These are phyloP conservation scores for Origma solitaria DNA, from an alignment of 2,113 vertebrate genomes.

Conservation along the genomic window DNA sequence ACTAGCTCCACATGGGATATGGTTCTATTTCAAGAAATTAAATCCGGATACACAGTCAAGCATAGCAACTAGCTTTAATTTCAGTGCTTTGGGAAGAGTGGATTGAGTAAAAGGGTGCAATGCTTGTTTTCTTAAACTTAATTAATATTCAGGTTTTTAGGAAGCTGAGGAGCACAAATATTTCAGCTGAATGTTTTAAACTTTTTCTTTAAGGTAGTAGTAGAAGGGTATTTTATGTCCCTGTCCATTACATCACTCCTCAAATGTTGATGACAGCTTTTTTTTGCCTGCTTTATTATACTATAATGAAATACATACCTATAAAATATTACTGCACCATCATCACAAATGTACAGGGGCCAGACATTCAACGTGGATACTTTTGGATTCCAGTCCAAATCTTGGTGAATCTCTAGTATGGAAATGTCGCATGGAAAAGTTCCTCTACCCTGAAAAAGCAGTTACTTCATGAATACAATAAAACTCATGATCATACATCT, in stretches of 20 bases:
- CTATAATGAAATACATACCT: slow-evolving; percentile 74
- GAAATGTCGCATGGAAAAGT: slow-evolving; percentile 99
- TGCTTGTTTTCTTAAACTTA: neutral
- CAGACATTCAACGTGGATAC: slow-evolving; percentile 95
- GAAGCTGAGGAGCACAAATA: neutral
- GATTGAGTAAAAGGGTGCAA: neutral
- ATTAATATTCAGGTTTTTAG: neutral
- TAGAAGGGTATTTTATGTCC: neutral
- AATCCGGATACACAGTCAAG: neutral
- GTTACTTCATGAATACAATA: neutral
- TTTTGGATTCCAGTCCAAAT: slow-evolving; percentile 98
- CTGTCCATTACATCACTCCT: neutral
- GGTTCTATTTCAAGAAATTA: neutral
- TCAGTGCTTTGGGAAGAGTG: neutral
- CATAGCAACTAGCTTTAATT: neutral
- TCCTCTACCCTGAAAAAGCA: slow-evolving; percentile 84
- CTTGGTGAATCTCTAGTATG: slow-evolving; percentile 96
- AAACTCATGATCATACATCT: neutral
- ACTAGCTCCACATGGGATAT: neutral
- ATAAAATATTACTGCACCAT: slow-evolving; percentile 98
- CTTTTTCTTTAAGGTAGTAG: neutral
- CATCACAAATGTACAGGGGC: slow-evolving; percentile 98
- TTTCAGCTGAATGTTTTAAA: neutral
- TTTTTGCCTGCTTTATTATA: neutral
- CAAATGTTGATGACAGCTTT: neutral